Percentiles rank a stretch among this genome's conserved stretches.
phyloP scores from a whole-genome alignment of 2,888 invertebrate species.

The Schizaphis graminum region DNA sequence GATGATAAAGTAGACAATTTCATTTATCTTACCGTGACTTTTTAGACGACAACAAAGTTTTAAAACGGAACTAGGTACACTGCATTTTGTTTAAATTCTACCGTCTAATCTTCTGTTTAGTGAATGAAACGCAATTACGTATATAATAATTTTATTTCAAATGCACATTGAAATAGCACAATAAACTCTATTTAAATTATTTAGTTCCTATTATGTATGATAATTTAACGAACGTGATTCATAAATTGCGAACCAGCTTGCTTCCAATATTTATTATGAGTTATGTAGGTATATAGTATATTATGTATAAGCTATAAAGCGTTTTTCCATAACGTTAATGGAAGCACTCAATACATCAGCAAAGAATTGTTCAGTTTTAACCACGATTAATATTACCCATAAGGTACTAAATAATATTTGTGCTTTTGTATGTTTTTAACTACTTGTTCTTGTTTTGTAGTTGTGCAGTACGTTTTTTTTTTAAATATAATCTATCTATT shows the following conservation, averaged over 20 bases:
- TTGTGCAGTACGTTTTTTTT: not conserved
- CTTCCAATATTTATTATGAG: not conserved
- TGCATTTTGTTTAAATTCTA: not conserved
- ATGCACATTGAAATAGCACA: not conserved
- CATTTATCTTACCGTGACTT: not conserved
- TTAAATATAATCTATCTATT: not conserved
- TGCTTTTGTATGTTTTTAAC: not conserved
- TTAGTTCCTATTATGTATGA: not conserved
- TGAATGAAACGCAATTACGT: not conserved
- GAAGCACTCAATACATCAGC: not conserved
- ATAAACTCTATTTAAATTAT: not conserved
- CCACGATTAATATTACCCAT: not conserved
- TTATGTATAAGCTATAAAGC: not conserved
- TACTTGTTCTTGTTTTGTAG: not conserved
- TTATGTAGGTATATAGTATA: no score
- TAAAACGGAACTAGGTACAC: not conserved
- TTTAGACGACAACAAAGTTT: not conserved
- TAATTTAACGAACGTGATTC: not conserved
- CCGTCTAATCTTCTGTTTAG: not conserved
- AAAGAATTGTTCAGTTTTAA: no score
- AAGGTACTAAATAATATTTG: not conserved
- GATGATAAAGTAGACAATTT: not conserved
- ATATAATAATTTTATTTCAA: not conserved
- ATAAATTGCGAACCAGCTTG: not conserved
- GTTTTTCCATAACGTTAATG: not conserved